These are phyloP conservation scores for Zaprionus obscuricornis DNA, from an alignment of 2,888 invertebrate species.

Conservation along the genomic window DNA sequence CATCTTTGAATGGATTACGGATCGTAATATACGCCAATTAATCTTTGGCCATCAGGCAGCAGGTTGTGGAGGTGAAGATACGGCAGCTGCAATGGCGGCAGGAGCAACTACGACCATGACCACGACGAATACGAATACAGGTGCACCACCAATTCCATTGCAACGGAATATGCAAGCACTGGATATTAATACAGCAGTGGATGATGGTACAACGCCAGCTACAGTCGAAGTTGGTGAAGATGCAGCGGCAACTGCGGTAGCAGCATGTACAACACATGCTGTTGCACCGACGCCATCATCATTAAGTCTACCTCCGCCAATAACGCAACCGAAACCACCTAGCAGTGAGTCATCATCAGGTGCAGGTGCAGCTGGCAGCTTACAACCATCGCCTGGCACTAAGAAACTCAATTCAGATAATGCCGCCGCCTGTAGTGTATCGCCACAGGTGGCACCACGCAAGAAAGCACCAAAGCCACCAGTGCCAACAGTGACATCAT, in stretches of 20 bases:
- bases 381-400: conserved; percentile 58
- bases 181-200: conserved; percentile 40
- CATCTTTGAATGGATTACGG: conserved; percentile 88
- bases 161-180: conserved; percentile 62
- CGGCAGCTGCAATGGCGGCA: conserved; percentile 10
- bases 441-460: conserved; percentile 70
- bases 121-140: neutral
- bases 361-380: conserved; percentile 16
- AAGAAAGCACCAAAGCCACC: conserved; percentile 77
- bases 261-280: conserved; percentile 21
- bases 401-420: conserved; percentile 78
- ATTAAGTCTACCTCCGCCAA: conserved; percentile 46
- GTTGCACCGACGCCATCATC: no score
- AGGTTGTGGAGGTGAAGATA: conserved; percentile 18
- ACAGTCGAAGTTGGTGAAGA: conserved; percentile 27
- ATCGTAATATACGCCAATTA: conserved; percentile 82
- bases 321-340: conserved; percentile 38
- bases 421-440: conserved; percentile 42
- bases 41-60: conserved; percentile 77
- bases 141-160: conserved; percentile 24
- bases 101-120: no score
- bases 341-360: conserved; percentile 27
- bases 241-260: conserved; percentile 26
- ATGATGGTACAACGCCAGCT: conserved; percentile 8
- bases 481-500: conserved; percentile 14